Evolutionary conservation across 2,113 vertebrate genomes (phyloP), one percentile per base, ranked within the genome.

Genomic region (Heterochromis multidens): DNA sequence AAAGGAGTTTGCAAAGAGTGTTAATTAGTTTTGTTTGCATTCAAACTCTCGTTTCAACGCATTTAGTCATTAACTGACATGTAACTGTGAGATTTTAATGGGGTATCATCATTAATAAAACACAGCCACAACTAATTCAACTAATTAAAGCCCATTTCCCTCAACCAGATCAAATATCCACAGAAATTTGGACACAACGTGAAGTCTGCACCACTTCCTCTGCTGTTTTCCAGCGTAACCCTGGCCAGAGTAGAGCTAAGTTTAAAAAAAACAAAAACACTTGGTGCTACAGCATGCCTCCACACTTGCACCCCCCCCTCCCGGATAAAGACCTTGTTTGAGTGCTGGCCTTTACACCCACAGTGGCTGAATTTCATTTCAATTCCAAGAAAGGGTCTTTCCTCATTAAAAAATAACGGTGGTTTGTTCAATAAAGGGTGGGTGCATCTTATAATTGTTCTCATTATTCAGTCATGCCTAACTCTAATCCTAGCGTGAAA

Each of bases 321-420:
- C n/a, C 91, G 81, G 59, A 80, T 81, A 17, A 80, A 77, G 62
- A 77, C 80, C 76, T 72, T 92, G 82, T 91, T 52, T 81, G 57
- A 60, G n/a, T 77, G 46, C 83, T 60, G 37, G 52, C 49, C 43
- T 59, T 61, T 58, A 17, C 63, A 58, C 40, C 56, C 74, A 63
- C 16, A 86, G 60, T 49, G 76, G 78, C 25, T 57, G 58, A 60
- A 72, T 82, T 79, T 86, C 40, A 33, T n/a, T 56, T 29, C 70
- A 82, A 19, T 85, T 85, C 54, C 83, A 57, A 81, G 72, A 88
- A 83, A 87, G 70, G 78, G 35, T 33, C 16, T 70, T 81, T 84
- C 70, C 49, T 40, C 1, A 1, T 13, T 37, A 74, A 77, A 11
- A 63, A 58, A 54, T 49, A 31, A 74, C 11, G 3, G 29, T n/a